Evolutionary conservation across 2,797 vertebrate genomes (phyloP), one percentile per base, ranked within the genome.

Genomic region (Pseudocheirus occidentalis): DNA sequence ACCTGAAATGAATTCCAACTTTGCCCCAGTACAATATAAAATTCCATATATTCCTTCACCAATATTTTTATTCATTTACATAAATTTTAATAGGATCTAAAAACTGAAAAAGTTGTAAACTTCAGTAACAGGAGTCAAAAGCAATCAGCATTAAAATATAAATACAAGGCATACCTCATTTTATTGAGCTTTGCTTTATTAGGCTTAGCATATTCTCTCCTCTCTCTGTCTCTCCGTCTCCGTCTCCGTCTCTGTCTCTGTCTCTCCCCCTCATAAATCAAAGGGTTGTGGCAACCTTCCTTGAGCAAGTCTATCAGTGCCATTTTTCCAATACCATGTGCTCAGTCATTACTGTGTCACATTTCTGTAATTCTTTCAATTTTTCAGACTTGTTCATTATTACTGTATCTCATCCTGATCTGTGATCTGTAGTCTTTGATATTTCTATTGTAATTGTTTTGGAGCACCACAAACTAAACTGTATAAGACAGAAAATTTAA

Each of bases 51-150:
- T 97, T 96, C 97, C 94, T 98, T 95, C 92, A 91, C 94, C 96
- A 98, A 97, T 98, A 97, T 98, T 98, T 96, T 98, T 98, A 96
- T 98, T 97, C 97, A 96, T 98, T 99, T 98, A 98, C 98, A 98
- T 98, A 96, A 98, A 98, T 98, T 98, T 98, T 95, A 98, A 94
- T 96, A 98, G 95, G 95, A 98, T 98, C 94, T 96, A 97, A 91
- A 92, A 96, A n/a, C n/a, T n/a, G n/a, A n/a, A 93, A 97, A 10
- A 96, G 50, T 98, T 98, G 97, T 97, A 98, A 98, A 98, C 94
- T 94, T 91, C 93, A 91, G 54, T 97, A 98, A 98, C 92, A 96
- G 97, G 0, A 66, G 96, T 97, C 94, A 97, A 90, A 96, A 93
- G n/a, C 98, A 97, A 97, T 97, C 90, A 97, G 59, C 95, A 97